phyloP scores from a whole-genome alignment of 2,113 vertebrate species.

The Euleptes europaea region DNA sequence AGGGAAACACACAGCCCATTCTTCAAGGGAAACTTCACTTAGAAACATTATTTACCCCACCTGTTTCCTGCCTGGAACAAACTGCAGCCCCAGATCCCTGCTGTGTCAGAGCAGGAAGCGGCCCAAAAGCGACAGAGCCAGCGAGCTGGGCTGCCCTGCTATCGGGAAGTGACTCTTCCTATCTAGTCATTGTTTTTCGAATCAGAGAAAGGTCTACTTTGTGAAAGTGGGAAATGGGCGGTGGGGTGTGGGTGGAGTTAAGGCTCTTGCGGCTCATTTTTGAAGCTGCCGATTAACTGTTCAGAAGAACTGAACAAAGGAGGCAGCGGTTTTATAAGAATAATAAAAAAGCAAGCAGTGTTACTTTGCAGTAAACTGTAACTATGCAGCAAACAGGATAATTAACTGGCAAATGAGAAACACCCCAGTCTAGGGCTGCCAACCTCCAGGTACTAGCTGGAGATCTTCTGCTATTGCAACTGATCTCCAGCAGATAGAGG shows the following conservation, averaged over 20 bases:
- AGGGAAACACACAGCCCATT: slow-evolving; percentile 62
- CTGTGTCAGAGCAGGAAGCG: slow-evolving; percentile 59
- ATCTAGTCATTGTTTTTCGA: rapidly evolving
- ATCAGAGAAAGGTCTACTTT: rapidly evolving
- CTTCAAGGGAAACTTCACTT: slow-evolving; percentile 63
- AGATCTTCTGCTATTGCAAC: no score
- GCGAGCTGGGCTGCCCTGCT: slow-evolving; percentile 15
- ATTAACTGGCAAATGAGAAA: not conserved
- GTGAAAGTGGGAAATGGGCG: not conserved
- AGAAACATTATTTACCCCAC: slow-evolving; percentile 65
- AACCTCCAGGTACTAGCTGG: no score
- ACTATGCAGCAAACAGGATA: not conserved
- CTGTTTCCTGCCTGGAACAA: slow-evolving; percentile 62
- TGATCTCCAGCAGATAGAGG: no score
- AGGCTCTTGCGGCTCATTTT: not conserved
- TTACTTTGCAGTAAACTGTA: not conserved
- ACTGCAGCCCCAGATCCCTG: slow-evolving; percentile 39
- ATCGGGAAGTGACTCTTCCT: rapidly evolving
- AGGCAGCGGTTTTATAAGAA: not conserved
- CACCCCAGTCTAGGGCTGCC: no score
- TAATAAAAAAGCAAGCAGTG: not conserved
- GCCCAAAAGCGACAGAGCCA: not conserved
- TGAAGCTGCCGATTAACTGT: not conserved
- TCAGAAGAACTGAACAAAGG: not conserved
- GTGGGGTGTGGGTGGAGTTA: not conserved